Percentiles rank a stretch among this genome's conserved stretches.
phyloP scores from a whole-genome alignment of 1,140 invertebrate species.

The Tetranychus cinnabarinus region DNA sequence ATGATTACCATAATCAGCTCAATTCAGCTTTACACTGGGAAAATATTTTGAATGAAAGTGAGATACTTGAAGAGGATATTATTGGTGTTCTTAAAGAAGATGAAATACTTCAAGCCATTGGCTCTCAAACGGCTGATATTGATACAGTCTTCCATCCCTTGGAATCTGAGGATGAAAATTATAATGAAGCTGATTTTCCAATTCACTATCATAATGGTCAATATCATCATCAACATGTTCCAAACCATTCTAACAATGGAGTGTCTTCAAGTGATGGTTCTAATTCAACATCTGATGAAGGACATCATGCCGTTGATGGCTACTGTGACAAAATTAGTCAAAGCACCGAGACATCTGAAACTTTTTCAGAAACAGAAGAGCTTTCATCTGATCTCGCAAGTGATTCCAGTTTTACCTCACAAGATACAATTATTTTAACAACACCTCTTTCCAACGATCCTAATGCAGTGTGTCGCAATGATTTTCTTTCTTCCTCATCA shows the following conservation, averaged over 20 bases:
- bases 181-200: background rate
- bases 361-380: background rate
- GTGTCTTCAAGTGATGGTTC: background rate
- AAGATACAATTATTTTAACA: slow-evolving; percentile 10
- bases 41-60: slow-evolving; percentile 7
- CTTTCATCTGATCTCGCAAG: slow-evolving; percentile 4
- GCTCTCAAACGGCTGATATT: slow-evolving; percentile 1
- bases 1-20: background rate
- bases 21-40: slow-evolving; percentile 3
- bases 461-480: background rate
- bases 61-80: slow-evolving; percentile 8
- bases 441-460: background rate
- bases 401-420: slow-evolving; percentile 10
- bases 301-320: background rate
- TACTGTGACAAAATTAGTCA: background rate
- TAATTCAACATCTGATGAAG: background rate
- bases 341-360: background rate
- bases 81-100: slow-evolving; percentile 10
- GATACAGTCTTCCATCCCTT: slow-evolving; percentile 1
- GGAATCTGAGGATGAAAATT: background rate
- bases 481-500: background rate
- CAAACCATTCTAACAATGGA: background rate
- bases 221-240: background rate
- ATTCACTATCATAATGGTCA: background rate
- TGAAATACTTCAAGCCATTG: slow-evolving; percentile 10